phyloP scores from a whole-genome alignment of 2,113 vertebrate species.

The Sinocyclocheilus rhinocerous region DNA sequence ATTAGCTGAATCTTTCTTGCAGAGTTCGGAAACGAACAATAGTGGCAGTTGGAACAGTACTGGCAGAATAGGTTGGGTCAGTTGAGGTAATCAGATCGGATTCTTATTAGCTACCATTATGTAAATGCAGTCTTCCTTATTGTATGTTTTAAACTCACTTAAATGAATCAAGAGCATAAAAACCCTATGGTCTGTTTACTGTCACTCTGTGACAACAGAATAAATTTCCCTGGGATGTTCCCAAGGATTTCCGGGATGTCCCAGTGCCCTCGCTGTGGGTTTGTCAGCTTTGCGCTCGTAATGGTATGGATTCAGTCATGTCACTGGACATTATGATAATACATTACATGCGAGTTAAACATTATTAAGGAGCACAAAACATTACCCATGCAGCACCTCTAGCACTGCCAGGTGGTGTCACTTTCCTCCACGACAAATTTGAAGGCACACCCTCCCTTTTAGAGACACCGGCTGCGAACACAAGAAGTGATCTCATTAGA shows the following conservation, averaged over 20 bases:
- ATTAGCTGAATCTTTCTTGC: not conserved
- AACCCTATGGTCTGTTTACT: not conserved
- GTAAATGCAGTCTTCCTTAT: not conserved
- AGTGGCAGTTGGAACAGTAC: not conserved
- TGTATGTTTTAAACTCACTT: not conserved
- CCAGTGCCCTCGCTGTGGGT: not conserved
- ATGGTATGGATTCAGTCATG: not conserved
- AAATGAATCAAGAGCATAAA: not conserved
- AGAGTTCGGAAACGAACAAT: not conserved
- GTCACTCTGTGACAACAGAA: not conserved
- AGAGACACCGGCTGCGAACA: slow-evolving; percentile 47
- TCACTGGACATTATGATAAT: slow-evolving; percentile 29
- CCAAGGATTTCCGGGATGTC: not conserved
- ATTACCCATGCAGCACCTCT: slow-evolving; percentile 39
- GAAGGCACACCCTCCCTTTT: slow-evolving; percentile 49
- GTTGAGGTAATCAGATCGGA: not conserved
- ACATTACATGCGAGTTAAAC: slow-evolving; percentile 19
- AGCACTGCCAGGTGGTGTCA: slow-evolving; percentile 50
- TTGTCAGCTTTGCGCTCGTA: not conserved
- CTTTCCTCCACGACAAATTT: slow-evolving; percentile 44
- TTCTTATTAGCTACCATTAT: not conserved
- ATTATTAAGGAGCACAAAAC: slow-evolving; percentile 36
- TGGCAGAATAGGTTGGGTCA: not conserved
- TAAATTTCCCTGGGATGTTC: not conserved
- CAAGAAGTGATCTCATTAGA: slow-evolving; percentile 60